These are phyloP conservation scores for Drosophila limbata DNA, from an alignment of 2,888 invertebrate species.

Conservation along the genomic window DNA sequence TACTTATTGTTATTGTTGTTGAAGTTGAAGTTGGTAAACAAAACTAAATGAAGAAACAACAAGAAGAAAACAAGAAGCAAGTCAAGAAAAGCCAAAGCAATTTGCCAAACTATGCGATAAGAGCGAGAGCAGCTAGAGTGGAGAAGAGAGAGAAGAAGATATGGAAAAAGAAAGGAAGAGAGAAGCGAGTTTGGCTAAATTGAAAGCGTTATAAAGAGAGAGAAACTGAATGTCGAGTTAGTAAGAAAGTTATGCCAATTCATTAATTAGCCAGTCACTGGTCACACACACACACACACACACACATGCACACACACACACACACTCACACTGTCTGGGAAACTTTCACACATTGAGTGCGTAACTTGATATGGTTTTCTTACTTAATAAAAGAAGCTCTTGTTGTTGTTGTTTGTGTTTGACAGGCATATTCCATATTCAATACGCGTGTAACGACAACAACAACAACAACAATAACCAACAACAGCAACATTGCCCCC, in stretches of 20 bases:
- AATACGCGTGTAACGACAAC: constrained; percentile 48
- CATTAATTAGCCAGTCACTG: constrained; percentile 78
- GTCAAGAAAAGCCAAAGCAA: constrained; percentile 56
- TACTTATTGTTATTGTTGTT: constrained; percentile 10
- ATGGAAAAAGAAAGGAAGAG: background rate
- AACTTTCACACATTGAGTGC: constrained; percentile 32
- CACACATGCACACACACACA: constrained; percentile 17
- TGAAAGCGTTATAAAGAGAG: constrained; percentile 53
- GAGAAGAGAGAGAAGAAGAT: background rate
- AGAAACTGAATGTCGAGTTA: constrained; percentile 47
- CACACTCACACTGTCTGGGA: constrained; percentile 4
- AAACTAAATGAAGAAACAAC: constrained; percentile 54
- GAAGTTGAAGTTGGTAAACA: constrained; percentile 17
- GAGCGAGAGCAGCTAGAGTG: background rate
- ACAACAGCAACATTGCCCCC: background rate
- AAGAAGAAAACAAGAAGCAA: constrained; percentile 11
- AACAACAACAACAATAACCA: background rate
- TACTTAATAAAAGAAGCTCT: constrained; percentile 71
- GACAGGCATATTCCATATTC: constrained; percentile 73
- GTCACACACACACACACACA: constrained; percentile 37
- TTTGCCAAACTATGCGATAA: constrained; percentile 56
- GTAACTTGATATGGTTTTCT: constrained; percentile 70
- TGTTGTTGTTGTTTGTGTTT: constrained; percentile 32
- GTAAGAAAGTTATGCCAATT: constrained; percentile 79
- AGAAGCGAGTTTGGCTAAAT: constrained; percentile 30